phyloP scores from a whole-genome alignment of 1,140 invertebrate species.

The Ericerus pela region DNA sequence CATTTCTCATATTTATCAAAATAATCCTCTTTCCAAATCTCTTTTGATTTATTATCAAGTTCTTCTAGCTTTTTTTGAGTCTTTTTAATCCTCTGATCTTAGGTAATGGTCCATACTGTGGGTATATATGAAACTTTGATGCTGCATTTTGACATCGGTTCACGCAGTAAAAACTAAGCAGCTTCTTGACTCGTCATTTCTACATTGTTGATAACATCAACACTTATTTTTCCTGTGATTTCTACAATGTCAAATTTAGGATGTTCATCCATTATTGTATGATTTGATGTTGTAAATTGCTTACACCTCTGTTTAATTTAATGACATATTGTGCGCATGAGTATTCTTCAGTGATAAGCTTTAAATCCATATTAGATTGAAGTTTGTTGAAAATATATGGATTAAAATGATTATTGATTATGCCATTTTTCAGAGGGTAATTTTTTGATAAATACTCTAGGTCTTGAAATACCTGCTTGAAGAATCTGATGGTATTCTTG shows the following conservation, averaged over 20 bases:
- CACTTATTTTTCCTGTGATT: not conserved
- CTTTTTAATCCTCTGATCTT: slow-evolving; percentile 25
- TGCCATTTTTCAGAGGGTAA: slow-evolving; percentile 17
- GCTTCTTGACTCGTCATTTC: slow-evolving; percentile 22
- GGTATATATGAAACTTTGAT: slow-evolving; percentile 23
- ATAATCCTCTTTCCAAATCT: slow-evolving; percentile 27
- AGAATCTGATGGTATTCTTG: too few species aligned
- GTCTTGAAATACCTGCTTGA: not conserved
- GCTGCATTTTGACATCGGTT: slow-evolving; percentile 25
- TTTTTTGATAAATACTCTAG: slow-evolving; percentile 9
- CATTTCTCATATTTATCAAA: slow-evolving; percentile 26
- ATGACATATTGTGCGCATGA: slow-evolving; percentile 22
- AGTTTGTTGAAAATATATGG: slow-evolving; percentile 19
- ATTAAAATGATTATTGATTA: slow-evolving; percentile 27
- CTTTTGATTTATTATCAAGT: slow-evolving; percentile 20
- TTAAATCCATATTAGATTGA: slow-evolving; percentile 25
- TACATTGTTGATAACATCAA: not conserved
- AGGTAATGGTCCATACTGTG: slow-evolving; percentile 21
- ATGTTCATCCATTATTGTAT: slow-evolving; percentile 5
- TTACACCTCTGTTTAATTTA: slow-evolving; percentile 21
- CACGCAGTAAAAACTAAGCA: slow-evolving; percentile 25
- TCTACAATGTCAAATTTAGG: slow-evolving; percentile 7
- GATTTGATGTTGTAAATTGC: slow-evolving; percentile 3
- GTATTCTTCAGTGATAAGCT: slow-evolving; percentile 24
- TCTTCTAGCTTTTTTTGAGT: slow-evolving; percentile 19